Evolutionary conservation across 1,140 invertebrate genomes (phyloP), one percentile per base, ranked within the genome.

Genomic region (Brevipalpus yothersi): DNA sequence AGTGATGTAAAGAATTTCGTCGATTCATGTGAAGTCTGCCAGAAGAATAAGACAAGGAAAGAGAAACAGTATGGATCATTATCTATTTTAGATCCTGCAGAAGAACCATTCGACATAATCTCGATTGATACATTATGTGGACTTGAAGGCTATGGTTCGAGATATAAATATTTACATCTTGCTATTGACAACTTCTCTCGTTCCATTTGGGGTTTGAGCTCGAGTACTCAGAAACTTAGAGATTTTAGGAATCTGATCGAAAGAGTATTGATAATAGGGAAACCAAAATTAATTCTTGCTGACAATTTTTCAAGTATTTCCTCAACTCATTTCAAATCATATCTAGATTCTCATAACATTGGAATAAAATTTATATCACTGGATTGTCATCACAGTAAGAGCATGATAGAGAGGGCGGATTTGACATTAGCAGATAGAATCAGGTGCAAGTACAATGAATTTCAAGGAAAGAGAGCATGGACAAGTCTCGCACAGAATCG

Each of bases 101-200:
- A 4, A 19, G 3, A 53, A 4, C 61, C 61, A 45, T 62, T 59
- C 55, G 58, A 62, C 3, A 62, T 62, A 17, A 62, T 62, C 41
- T 58, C 61, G n/a, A n/a, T n/a, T n/a, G n/a, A n/a, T n/a, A n/a
- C n/a, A n/a, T n/a, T n/a, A n/a, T n/a, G n/a, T n/a, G 61, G 61
- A 31, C 43, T 62, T 4, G 31, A 21, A 13, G 49, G 49, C 7
- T 60, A 62, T 43, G 41, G 23, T 9, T 62, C 61, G 39, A 5
- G 12, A 1, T 54, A 62, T 41, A 17, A 56, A 55, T 60, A 62
- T 49, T 17, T 59, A 8, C 61, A 62, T 55, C 0, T 62, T 10
- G 53, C 59, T 15, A 60, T 62, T 4, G 61, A 62, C 53, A 7
- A 57, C 11, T 61, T 43, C 15, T 43, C 42, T 43, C 42, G 42